Evolutionary conservation across 2,888 invertebrate genomes (phyloP).

Genomic region (Yponomeuta cagnagella): DNA sequence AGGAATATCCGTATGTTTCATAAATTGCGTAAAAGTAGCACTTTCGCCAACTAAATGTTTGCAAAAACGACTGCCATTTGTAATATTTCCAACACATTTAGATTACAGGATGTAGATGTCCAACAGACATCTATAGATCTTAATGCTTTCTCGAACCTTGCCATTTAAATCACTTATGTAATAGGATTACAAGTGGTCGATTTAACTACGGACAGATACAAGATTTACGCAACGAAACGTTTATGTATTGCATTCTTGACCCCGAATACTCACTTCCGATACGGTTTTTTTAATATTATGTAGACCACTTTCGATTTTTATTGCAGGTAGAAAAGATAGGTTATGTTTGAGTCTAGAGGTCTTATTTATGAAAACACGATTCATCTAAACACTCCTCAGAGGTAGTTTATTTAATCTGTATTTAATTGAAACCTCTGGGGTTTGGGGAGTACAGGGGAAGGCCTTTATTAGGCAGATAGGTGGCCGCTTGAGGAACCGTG

Average conservation of each 20-base stretch:
- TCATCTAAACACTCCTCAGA: no score
- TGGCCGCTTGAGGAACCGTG: no score
- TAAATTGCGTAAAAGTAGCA: no score
- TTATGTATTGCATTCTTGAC: slow-evolving; percentile 1
- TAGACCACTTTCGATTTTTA: background rate
- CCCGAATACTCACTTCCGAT: background rate
- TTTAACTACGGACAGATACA: background rate
- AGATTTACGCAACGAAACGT: background rate
- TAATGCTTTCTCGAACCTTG: background rate
- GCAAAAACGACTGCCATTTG: background rate
- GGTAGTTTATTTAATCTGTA: no score
- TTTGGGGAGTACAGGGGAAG: no score
- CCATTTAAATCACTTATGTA: background rate
- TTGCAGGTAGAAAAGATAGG: background rate
- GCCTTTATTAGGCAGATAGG: no score
- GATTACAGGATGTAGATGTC: background rate
- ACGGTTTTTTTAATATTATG: background rate
- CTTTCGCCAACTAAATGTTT: no score
- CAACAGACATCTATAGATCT: background rate
- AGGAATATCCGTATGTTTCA: no score
- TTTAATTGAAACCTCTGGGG: no score
- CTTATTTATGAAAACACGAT: no score
- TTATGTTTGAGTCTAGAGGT: no score
- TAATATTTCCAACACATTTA: background rate
- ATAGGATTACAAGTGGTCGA: background rate